Conservation (phyloP, 2,888 invertebrate species). For the Dromius quadrimaculatus region DNA sequence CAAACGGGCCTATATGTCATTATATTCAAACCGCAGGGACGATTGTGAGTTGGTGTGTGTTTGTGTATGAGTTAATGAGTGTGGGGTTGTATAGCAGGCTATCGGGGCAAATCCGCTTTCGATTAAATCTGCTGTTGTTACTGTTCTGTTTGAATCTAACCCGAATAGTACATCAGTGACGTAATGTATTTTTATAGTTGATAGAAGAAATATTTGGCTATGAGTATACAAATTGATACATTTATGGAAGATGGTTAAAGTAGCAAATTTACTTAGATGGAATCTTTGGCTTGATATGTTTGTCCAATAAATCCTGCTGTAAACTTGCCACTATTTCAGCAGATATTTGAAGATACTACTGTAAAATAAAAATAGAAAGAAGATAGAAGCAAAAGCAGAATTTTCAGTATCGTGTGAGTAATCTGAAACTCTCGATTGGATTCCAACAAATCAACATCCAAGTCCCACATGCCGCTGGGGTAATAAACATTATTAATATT, state of each 20-base stretch:
- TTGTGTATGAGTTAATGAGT: conserved; percentile 45
- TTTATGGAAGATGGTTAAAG: too few relatives aligned
- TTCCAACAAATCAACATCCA: conserved; percentile 5
- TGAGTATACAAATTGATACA: too few relatives aligned
- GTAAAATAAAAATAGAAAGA: too few relatives aligned
- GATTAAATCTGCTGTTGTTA: conserved; percentile 6
- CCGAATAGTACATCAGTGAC: background rate
- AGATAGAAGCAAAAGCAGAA: too few relatives aligned
- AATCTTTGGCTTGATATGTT: too few relatives aligned
- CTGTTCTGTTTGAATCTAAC: background rate
- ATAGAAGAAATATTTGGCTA: too few relatives aligned
- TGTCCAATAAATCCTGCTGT: too few relatives aligned
- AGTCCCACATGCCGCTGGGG: conserved; percentile 4
- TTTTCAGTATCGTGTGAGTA: too few relatives aligned
- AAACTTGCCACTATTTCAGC: too few relatives aligned
- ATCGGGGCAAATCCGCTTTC: conserved; percentile 50
- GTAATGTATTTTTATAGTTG: too few relatives aligned
- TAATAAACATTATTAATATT: conserved; percentile 46
- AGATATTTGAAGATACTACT: too few relatives aligned
- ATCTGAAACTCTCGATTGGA: conserved; percentile 6
- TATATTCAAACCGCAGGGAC: conserved; percentile 45
- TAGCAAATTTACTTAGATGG: too few relatives aligned
- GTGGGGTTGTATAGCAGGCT: conserved; percentile 28
- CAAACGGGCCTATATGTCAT: conserved; percentile 49
- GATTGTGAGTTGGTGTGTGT: conserved; percentile 25